Conservation (phyloP, 1,140 invertebrate genomes). For the Lineus longissimus region DNA sequence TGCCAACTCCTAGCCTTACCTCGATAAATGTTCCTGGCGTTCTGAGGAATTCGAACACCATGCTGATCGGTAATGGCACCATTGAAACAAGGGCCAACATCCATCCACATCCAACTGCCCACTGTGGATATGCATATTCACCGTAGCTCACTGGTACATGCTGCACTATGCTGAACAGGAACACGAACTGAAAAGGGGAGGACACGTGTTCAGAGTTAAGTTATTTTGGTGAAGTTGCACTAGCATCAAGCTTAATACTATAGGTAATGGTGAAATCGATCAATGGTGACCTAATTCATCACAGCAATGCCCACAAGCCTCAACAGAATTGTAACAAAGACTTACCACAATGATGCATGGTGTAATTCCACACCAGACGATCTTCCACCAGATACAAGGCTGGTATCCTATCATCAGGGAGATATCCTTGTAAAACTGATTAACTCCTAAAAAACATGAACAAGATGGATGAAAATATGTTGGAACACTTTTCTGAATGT, state of each 20-base stretch:
- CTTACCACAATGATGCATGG: not conserved
- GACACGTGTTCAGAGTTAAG: no score
- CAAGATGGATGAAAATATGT: not conserved
- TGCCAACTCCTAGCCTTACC: no score
- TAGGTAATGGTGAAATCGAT: not conserved
- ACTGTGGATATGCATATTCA: constrained; percentile 33
- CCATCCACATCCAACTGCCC: constrained; percentile 28
- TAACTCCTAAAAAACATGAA: not conserved
- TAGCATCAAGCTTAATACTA: no score
- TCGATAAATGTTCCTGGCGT: constrained; percentile 18
- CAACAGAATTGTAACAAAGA: not conserved
- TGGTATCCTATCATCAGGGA: not conserved
- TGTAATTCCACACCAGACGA: not conserved
- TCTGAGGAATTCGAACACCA: constrained; percentile 16
- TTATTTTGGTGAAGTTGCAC: no score
- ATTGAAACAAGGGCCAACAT: constrained; percentile 33
- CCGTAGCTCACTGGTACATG: constrained; percentile 58
- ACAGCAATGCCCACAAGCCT: not conserved
- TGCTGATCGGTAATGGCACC: constrained; percentile 33
- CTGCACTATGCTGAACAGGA: constrained; percentile 64
- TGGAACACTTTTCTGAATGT: no score
- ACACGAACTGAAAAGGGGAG: constrained; percentile 63
- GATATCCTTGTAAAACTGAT: constrained; percentile 3
- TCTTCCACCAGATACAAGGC: constrained; percentile 5
- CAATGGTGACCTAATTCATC: not conserved